A percentile compares a stretch with the other conserved stretches of the same genome.
These are phyloP conservation scores for Leptoteleia sp. DNA, from an alignment of 1,140 invertebrate genomes.

Conservation along the genomic window DNA sequence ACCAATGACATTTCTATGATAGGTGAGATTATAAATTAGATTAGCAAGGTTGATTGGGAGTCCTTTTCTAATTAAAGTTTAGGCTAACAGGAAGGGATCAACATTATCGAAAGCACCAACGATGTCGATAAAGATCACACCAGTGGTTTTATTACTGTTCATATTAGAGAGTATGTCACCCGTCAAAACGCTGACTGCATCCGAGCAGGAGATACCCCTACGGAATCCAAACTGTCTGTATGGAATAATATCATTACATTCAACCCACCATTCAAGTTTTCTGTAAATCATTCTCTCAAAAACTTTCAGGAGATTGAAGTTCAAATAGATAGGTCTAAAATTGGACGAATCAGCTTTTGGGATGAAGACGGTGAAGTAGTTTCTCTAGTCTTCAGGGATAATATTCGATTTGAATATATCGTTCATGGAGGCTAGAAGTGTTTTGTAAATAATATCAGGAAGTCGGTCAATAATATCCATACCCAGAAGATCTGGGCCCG, in stretches of 20 bases:
- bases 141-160: not conserved
- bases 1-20: constrained; percentile 1
- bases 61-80: constrained; percentile 1
- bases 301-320: constrained; percentile 5
- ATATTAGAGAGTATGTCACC: not conserved
- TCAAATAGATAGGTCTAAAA: constrained; percentile 5
- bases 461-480: too few relatives aligned
- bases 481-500: too few relatives aligned
- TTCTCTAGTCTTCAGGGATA: not conserved
- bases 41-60: not conserved
- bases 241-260: not conserved
- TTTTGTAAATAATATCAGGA: not conserved
- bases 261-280: constrained; percentile 14
- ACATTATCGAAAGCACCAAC: constrained; percentile 20
- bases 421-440: not conserved
- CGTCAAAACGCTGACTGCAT: not conserved
- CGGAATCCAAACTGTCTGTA: constrained; percentile 19
- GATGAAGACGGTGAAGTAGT: constrained; percentile 12
- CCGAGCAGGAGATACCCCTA: not conserved
- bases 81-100: constrained; percentile 1
- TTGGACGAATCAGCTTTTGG: not conserved
- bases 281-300: constrained; percentile 10
- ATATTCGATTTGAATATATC: not conserved
- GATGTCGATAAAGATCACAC: constrained; percentile 8
- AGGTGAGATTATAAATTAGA: constrained; percentile 28